Base-by-base conservation (phyloP, 2,113 vertebrate species). In the Daubentonia madagascariensis region DNA sequence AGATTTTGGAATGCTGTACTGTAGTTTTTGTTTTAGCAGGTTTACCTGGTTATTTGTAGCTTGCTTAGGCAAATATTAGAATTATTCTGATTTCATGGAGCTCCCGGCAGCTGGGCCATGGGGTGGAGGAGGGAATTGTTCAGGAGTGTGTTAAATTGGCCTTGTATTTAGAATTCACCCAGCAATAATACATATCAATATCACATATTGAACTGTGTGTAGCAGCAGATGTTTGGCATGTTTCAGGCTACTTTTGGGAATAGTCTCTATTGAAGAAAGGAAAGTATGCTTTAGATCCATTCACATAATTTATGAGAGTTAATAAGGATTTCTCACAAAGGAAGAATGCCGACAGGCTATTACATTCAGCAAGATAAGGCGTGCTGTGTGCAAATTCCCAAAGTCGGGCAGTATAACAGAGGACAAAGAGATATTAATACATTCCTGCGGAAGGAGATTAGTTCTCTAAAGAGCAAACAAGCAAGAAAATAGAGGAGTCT, bases 251-350 rank as follows among this genome's bases (percentile, higher is more conserved):
- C 92, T 96, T 97, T 89, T 14, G 94, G 95, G 96, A 97, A 96
- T 72, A 95, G 84, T 75, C 22, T 68, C 63, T 94, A 92, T 61
- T 95, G 87, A 96, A 94, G 59, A 96, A 96, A 88, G 59, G n/a
- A 95, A 96, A 94, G 22, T 61, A 63, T 17, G 20, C 84, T 95
- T 96, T 22, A 72, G 72, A 97, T 87, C 81, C 80, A 95, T 81
- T 95, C 92, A 92, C 40, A 50, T 92, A 88, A 97, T 97, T 97
- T 96, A 72, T 94, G 76, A 85, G 89, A 93, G 87, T 95, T 94
- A 97, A 95, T 67, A 96, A 96, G 87, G 79, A 92, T 97, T 97
- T 94, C 73, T 94, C 75, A 94, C 88, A 97, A 96, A 96, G 61
- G 73, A 78, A 93, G 90, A 84, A 87, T 96, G 40, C 90, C 73